These are phyloP conservation scores for Hyperoplus lanceolatus DNA, from an alignment of 2,797 vertebrate genomes.

Conservation along the genomic window DNA sequence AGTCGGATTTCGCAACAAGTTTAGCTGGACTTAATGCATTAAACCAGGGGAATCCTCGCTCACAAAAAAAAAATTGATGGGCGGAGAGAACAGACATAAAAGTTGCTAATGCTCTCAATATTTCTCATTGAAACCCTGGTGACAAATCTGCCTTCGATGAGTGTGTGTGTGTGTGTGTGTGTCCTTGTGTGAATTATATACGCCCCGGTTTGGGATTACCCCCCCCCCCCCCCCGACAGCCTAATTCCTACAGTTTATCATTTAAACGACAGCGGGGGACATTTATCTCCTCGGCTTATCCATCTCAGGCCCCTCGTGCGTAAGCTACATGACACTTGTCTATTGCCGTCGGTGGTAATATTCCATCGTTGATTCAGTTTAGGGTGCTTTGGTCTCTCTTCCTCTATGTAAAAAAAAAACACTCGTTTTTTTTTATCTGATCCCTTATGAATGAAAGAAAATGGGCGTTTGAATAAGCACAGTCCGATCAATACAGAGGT, in stretches of 20 bases:
- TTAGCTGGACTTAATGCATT: background rate
- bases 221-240: constrained; percentile 49
- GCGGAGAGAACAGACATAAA: constrained; percentile 59
- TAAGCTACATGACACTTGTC: constrained; percentile 66
- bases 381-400: constrained; percentile 24
- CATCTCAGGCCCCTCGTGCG: constrained; percentile 48
- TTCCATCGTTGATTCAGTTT: constrained; percentile 69
- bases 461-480: constrained; percentile 59
- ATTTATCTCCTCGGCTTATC: constrained; percentile 79
- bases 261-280: constrained; percentile 77
- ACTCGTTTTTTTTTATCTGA: constrained; percentile 64
- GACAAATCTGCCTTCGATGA: constrained; percentile 66
- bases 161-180: no score
- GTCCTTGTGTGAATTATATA: constrained; percentile 55
- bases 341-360: constrained; percentile 65
- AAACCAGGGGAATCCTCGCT: constrained; percentile 27
- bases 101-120: constrained; percentile 65
- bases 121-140: constrained; percentile 62
- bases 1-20: background rate
- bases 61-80: constrained; percentile 63
- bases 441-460: constrained; percentile 81
- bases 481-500: constrained; percentile 65
- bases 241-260: constrained; percentile 80
- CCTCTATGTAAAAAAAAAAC: constrained; percentile 61
- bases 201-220: constrained; percentile 71